phyloP scores from a whole-genome alignment of 2,888 invertebrate species.

The Augiades crinisus region DNA sequence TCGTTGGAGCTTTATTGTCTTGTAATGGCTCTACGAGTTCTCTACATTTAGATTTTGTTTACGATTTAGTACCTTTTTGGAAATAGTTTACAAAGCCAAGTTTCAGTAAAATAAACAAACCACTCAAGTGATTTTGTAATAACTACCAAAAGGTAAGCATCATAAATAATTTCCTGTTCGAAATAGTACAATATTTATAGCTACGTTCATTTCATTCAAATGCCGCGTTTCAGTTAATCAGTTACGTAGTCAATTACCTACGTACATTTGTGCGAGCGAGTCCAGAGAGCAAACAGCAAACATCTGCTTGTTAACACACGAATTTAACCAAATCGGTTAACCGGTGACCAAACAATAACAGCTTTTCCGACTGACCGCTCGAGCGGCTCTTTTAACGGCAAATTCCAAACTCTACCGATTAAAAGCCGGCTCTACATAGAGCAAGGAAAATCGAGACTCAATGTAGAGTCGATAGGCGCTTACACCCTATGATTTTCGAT shows the following conservation, averaged over 20 bases:
- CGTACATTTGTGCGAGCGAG: constrained; percentile 42
- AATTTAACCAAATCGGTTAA: constrained; percentile 81
- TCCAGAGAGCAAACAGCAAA: constrained; percentile 49
- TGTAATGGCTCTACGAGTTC: not conserved
- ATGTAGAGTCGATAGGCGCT: constrained; percentile 1
- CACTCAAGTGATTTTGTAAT: not conserved
- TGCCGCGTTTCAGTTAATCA: constrained; percentile 57
- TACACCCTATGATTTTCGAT: constrained; percentile 36
- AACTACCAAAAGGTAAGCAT: not conserved
- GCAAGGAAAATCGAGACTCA: constrained; percentile 13
- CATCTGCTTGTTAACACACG: constrained; percentile 76
- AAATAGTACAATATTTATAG: not conserved
- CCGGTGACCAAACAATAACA: constrained; percentile 80
- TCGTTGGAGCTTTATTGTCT: constrained; percentile 15
- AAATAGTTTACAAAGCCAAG: too few species aligned
- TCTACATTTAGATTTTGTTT: not conserved
- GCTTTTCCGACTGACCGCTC: constrained; percentile 74
- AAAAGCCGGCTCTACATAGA: constrained; percentile 22
- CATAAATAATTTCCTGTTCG: not conserved
- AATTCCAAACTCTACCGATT: constrained; percentile 27
- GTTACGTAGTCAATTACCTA: constrained; percentile 60
- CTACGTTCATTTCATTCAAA: not conserved
- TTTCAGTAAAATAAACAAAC: too few species aligned
- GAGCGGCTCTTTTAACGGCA: constrained; percentile 30
- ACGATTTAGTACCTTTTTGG: too few species aligned